phyloP scores from a whole-genome alignment of 2,888 invertebrate species.

The Hedychridium roseum region DNA sequence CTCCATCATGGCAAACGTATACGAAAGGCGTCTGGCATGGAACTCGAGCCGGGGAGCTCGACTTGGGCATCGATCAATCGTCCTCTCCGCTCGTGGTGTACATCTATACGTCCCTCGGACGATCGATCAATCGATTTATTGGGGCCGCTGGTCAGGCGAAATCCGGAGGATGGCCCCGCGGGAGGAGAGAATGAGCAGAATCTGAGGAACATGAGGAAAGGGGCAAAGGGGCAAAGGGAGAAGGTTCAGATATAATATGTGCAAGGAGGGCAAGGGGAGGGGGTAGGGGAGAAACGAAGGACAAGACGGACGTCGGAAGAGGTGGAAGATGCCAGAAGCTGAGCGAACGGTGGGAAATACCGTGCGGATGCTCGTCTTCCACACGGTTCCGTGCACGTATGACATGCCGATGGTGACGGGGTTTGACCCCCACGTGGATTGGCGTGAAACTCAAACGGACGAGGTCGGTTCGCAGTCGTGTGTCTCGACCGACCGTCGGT shows the following conservation, averaged over 20 bases:
- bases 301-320: no score
- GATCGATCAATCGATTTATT: slow-evolving; percentile 38
- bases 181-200: no score
- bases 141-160: slow-evolving; percentile 8
- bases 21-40: slow-evolving; percentile 1
- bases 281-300: no score
- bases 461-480: slow-evolving; percentile 5
- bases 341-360: slow-evolving; percentile 6
- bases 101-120: no score
- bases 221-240: no score
- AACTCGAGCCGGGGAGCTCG: slow-evolving; percentile 2
- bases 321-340: no score
- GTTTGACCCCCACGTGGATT: slow-evolving; percentile 22
- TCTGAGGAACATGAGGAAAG: no score
- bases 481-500: slow-evolving; percentile 19
- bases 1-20: slow-evolving; percentile 22
- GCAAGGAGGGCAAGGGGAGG: no score
- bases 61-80: slow-evolving; percentile 39
- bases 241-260: no score
- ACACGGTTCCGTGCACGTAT: slow-evolving; percentile 35
- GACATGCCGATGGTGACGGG: slow-evolving; percentile 22
- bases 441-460: slow-evolving; percentile 19
- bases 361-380: slow-evolving; percentile 12
- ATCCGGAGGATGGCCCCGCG: slow-evolving; percentile 13
- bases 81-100: slow-evolving; percentile 6